Percentiles rank a stretch among this genome's conserved stretches.
Evolutionary conservation across 2,113 vertebrate species (phyloP).

Genomic region (Peromyscus leucopus): DNA sequence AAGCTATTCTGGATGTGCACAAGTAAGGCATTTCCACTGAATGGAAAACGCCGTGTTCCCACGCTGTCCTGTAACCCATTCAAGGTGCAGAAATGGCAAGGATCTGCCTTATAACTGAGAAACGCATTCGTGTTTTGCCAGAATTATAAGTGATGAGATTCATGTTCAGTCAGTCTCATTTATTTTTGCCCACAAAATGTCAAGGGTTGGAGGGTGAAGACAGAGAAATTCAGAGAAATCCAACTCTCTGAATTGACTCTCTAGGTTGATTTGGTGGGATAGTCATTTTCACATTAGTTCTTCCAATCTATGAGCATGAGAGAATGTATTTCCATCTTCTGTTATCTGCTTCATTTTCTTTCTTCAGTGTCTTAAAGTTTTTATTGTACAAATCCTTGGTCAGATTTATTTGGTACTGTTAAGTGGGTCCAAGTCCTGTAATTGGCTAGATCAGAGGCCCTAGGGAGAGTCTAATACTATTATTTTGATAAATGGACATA

Average conservation of each 20-base stretch:
- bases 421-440: background rate
- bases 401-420: background rate
- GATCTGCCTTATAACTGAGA: background rate
- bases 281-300: too few species aligned
- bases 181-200: background rate
- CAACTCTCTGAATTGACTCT: background rate
- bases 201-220: background rate
- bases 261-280: too few species aligned
- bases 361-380: background rate
- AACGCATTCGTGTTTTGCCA: slow-evolving; percentile 34
- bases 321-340: too few species aligned
- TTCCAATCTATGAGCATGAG: too few species aligned
- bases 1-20: slow-evolving; percentile 36
- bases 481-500: background rate
- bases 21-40: slow-evolving; percentile 10
- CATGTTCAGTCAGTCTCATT: background rate
- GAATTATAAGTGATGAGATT: background rate
- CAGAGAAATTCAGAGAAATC: slow-evolving; percentile 4
- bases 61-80: background rate
- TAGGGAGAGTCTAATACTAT: too few species aligned
- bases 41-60: background rate
- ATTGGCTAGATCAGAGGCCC: background rate
- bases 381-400: background rate
- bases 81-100: slow-evolving; percentile 9
- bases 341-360: background rate